Evolutionary conservation across 2,888 invertebrate species (phyloP), one percentile per base, ranked within the genome.

Genomic region (Leptinotarsa rubiginosa): DNA sequence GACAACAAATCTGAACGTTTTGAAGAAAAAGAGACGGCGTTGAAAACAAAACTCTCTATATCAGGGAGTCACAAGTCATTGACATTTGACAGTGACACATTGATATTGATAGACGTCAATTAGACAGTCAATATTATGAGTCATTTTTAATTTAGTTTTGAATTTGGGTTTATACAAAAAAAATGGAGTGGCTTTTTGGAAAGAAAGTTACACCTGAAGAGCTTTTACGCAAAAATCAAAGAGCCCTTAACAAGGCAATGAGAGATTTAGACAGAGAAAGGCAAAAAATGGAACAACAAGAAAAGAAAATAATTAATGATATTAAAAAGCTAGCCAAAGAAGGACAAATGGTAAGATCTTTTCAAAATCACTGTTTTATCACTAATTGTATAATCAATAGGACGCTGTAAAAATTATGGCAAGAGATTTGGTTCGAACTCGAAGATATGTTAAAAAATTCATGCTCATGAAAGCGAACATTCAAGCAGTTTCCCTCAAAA

Each of bases 331-430:
- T 99, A 89, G 99, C 99, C 1, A 99, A 99, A 86, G 97, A 97
- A 85, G 98, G 98, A 16, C 99, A 99, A 90, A 99, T 99, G 97
- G 97, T 96, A 87, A 84, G 78, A 75, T 70, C 18, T 65, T 22
- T 16, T 13, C n/a, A 49, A 16, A 31, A 41, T 20, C 20, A 4
- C 49, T 25, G 5, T 20, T 15, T 71, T 15, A 41, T 69, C n/a
- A 70, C 20, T 47, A 54, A 74, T 47, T 15, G 20, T 18, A 5
- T n/a, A 41, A 25, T 41, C 25, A 31, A 49, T 86, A 97, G 97
- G 99, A 99, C 89, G 97, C 99, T 16, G 99, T 99, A 0, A 99
- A 98, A 90, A 98, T 99, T 81, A 99, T 99, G 99, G 99, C 99
- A 0, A 97, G 97, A 87, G 99, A 99, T 89, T 90, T 99, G 80